Evolutionary conservation across 37 sponge, comb jelly and placozoan species (phyloP).

Genomic region (Lycopodina hypogea): DNA sequence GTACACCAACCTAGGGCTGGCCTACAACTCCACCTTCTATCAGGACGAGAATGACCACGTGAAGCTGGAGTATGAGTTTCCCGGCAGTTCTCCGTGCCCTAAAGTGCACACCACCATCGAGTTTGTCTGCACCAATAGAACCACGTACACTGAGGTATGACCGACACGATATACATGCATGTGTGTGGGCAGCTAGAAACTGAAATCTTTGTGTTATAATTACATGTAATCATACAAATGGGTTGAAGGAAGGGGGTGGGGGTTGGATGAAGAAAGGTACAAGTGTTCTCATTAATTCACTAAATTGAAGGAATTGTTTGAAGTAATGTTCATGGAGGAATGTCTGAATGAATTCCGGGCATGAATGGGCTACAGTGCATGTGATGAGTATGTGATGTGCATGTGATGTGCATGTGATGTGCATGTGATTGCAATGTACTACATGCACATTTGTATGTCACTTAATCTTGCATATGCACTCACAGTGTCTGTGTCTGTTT

Average conservation of each 20-base stretch:
- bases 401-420: too few relatives aligned
- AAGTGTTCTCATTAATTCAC: too few relatives aligned
- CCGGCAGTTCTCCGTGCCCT: constrained; percentile 1
- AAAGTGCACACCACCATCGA: constrained; percentile 22
- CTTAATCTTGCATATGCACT: neutral
- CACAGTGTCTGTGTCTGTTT: neutral
- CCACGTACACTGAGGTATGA: constrained; percentile 8
- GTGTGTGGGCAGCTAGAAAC: neutral
- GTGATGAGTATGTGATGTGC: too few relatives aligned
- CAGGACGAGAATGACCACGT: constrained; percentile 10
- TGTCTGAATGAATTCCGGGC: too few relatives aligned
- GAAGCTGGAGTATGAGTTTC: constrained; percentile 33
- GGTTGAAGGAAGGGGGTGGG: too few relatives aligned
- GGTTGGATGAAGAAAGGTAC: too few relatives aligned
- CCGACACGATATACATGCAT: neutral
- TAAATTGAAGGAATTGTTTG: too few relatives aligned
- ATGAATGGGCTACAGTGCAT: too few relatives aligned
- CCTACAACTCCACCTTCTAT: constrained; percentile 20
- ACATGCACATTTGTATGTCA: neutral
- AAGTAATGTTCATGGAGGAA: too few relatives aligned
- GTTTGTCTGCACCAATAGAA: constrained; percentile 13
- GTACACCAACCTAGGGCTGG: constrained; percentile 38
- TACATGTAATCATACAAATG: too few relatives aligned
- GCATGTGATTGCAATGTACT: too few relatives aligned
- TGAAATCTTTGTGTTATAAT: too few relatives aligned